Evolutionary conservation across 1,140 invertebrate species (phyloP).

Genomic region (Hycleus cichorii): DNA sequence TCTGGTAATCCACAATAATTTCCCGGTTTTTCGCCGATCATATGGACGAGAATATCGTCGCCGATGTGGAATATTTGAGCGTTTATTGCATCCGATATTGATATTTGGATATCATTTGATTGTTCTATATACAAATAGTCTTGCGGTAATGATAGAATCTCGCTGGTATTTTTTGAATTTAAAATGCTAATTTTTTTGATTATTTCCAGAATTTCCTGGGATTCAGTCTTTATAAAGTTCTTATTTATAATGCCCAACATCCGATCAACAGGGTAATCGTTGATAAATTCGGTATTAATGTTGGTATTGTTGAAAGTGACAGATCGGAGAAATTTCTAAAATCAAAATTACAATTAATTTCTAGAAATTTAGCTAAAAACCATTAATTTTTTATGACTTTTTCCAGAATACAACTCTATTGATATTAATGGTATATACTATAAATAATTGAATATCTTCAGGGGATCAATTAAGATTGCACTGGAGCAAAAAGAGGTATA

Average conservation of each 20-base stretch:
- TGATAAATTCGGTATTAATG: too few species aligned
- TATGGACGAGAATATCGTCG: constrained; percentile 27
- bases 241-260: constrained; percentile 13
- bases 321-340: not conserved
- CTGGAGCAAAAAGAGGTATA: too few species aligned
- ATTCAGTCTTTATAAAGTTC: constrained; percentile 1
- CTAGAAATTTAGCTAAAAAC: not conserved
- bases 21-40: constrained; percentile 25
- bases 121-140: constrained; percentile 36
- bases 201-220: constrained; percentile 1
- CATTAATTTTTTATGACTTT: too few species aligned
- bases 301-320: too few species aligned
- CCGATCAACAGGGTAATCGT: constrained; percentile 2
- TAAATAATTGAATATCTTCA: too few species aligned
- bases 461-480: too few species aligned
- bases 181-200: not conserved
- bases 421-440: too few species aligned
- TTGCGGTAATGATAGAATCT: constrained; percentile 25
- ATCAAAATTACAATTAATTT: not conserved
- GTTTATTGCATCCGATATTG: constrained; percentile 20
- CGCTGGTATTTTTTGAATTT: not conserved
- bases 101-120: constrained; percentile 27
- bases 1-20: constrained; percentile 28
- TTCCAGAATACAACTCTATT: too few species aligned
- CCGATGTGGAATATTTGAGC: constrained; percentile 21